Percentiles rank a stretch among this genome's conserved stretches.
Evolutionary conservation across 2,113 vertebrate genomes (phyloP).

Genomic region (Marmota flaviventris): DNA sequence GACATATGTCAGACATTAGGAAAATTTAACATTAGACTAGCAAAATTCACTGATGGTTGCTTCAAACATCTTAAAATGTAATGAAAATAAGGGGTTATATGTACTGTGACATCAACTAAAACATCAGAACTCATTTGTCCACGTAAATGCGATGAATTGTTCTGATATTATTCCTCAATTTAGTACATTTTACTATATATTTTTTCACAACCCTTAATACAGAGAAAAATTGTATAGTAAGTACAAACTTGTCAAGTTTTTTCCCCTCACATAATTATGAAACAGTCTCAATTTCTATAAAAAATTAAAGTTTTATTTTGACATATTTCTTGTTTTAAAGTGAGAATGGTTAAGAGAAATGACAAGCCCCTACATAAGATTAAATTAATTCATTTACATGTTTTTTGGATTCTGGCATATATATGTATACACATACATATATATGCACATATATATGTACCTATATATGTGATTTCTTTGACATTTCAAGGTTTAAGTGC

Average conservation of each 20-base stretch:
- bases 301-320: slow-evolving; percentile 36
- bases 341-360: neutral
- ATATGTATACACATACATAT: accelerated
- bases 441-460: neutral
- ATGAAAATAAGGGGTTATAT: neutral
- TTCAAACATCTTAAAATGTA: slow-evolving; percentile 52
- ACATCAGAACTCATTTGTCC: slow-evolving; percentile 58
- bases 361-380: neutral
- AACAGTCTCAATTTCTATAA: neutral
- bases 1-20: slow-evolving; percentile 19
- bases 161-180: slow-evolving; percentile 60
- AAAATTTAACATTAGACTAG: neutral
- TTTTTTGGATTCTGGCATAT: neutral
- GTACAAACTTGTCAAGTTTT: neutral
- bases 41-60: neutral
- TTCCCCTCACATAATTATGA: slow-evolving; percentile 5
- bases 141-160: slow-evolving; percentile 26
- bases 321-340: slow-evolving; percentile 46
- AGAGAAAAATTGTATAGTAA: slow-evolving; percentile 48
- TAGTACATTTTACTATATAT: neutral
- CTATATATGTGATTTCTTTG: slow-evolving; percentile 34
- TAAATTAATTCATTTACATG: neutral
- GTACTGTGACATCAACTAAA: neutral
- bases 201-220: neutral
- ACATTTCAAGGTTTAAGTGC: neutral